phyloP scores from a whole-genome alignment of 2,888 invertebrate genomes.

The Chaetogeoica ovagalla region DNA sequence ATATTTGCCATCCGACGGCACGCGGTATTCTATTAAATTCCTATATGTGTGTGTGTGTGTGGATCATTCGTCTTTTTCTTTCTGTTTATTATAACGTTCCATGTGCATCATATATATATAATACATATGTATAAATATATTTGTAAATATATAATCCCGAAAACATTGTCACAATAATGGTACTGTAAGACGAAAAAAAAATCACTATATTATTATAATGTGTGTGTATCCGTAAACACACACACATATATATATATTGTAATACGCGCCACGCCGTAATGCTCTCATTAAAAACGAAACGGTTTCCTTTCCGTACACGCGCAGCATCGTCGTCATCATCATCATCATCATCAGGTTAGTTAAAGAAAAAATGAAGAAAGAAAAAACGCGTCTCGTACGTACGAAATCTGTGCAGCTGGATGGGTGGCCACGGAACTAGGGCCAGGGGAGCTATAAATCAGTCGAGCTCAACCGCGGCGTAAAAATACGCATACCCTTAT shows the following conservation, averaged over 20 bases:
- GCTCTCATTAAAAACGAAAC: slow-evolving; percentile 49
- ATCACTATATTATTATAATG: not conserved
- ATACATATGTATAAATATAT: not conserved
- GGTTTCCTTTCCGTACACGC: slow-evolving; percentile 25
- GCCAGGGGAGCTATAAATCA: slow-evolving; percentile 41
- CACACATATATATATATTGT: not conserved
- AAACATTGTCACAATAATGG: slow-evolving; percentile 39
- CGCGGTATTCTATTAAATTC: not conserved
- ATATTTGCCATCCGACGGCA: slow-evolving; percentile 13
- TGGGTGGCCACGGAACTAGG: slow-evolving; percentile 2
- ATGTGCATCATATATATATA: not conserved
- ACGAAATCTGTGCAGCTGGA: slow-evolving; percentile 19
- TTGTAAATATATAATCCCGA: not conserved
- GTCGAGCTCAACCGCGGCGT: slow-evolving; percentile 23
- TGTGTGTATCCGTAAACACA: too few species aligned
- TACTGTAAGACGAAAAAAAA: not conserved
- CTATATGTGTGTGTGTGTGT: not conserved
- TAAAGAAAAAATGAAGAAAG: not conserved
- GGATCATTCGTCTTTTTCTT: slow-evolving; percentile 32
- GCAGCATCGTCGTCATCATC: too few species aligned
- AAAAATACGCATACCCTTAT: slow-evolving; percentile 31
- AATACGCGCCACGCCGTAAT: slow-evolving; percentile 7
- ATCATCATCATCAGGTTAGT: slow-evolving; percentile 7
- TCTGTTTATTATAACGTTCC: not conserved
- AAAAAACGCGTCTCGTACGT: not conserved